Evolutionary conservation across 2,113 vertebrate genomes (phyloP).

Genomic region (Petrocephalus zakoni): DNA sequence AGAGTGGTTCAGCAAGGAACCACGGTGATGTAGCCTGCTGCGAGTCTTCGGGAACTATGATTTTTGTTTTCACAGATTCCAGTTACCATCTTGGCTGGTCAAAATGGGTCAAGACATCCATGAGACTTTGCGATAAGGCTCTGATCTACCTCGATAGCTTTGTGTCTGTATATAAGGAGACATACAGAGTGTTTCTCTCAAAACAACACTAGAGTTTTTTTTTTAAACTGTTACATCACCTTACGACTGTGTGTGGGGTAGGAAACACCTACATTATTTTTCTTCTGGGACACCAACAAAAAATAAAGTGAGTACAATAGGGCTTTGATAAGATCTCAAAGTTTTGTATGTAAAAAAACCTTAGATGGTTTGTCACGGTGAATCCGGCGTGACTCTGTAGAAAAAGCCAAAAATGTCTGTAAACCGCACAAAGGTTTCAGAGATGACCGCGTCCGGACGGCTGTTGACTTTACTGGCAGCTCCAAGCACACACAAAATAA

Average conservation of each 20-base stretch:
- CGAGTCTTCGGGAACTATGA: background rate
- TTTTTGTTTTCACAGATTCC: background rate
- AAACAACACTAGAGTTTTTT: background rate
- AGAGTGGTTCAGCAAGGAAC: too few relatives aligned
- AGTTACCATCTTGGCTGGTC: background rate
- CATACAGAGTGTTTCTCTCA: background rate
- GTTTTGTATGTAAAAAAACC: conserved; percentile 67
- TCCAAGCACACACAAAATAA: conserved; percentile 59
- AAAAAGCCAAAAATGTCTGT: conserved; percentile 43
- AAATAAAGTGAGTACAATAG: conserved; percentile 28
- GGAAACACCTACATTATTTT: background rate
- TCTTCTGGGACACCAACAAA: conserved; percentile 15
- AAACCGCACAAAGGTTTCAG: conserved; percentile 36
- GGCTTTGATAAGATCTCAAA: conserved; percentile 55
- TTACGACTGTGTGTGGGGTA: background rate
- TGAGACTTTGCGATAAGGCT: background rate
- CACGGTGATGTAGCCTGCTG: background rate
- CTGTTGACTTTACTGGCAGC: conserved; percentile 42
- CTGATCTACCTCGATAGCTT: background rate
- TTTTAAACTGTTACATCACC: background rate
- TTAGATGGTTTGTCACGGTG: conserved; percentile 56
- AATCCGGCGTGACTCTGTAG: conserved; percentile 39
- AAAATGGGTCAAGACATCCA: background rate
- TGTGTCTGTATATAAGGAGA: background rate
- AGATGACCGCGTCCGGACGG: conserved; percentile 37